phyloP scores from a whole-genome alignment of 2,797 vertebrate species.

The Pogonophryne albipinna region DNA sequence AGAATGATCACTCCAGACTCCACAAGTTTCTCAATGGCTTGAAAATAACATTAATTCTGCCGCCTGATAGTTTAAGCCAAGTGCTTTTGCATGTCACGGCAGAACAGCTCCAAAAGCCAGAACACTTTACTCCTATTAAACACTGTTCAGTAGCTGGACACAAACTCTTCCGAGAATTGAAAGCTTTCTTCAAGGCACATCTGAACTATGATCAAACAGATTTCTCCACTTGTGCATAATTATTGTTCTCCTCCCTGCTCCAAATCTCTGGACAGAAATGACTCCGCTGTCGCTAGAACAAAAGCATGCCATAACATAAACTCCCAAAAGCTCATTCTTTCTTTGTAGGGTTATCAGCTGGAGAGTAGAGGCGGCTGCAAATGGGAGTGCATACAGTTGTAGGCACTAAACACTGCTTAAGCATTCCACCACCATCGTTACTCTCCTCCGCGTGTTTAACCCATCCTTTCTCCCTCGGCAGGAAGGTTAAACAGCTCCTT shows the following conservation, averaged over 20 bases:
- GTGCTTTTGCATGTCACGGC: constrained; percentile 33
- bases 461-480: constrained; percentile 35
- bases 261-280: constrained; percentile 31
- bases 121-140: constrained; percentile 59
- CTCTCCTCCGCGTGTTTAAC: constrained; percentile 44
- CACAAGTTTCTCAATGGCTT: neutral
- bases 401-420: constrained; percentile 52
- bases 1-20: neutral
- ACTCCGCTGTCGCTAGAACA: constrained; percentile 24
- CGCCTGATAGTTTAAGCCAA: constrained; percentile 4
- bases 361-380: constrained; percentile 37
- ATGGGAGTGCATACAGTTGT: constrained; percentile 29
- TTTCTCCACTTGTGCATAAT: constrained; percentile 57
- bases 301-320: constrained; percentile 20
- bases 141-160: constrained; percentile 46
- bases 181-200: constrained; percentile 63
- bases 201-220: constrained; percentile 47
- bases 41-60: neutral
- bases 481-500: constrained; percentile 65
- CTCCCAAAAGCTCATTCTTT: constrained; percentile 51
- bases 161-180: constrained; percentile 29
- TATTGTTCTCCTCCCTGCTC: constrained; percentile 34
- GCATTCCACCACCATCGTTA: constrained; percentile 32
- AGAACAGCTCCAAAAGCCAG: constrained; percentile 45
- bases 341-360: constrained; percentile 27